phyloP scores from a whole-genome alignment of 2,797 vertebrate species.

The Sebastes itinus region DNA sequence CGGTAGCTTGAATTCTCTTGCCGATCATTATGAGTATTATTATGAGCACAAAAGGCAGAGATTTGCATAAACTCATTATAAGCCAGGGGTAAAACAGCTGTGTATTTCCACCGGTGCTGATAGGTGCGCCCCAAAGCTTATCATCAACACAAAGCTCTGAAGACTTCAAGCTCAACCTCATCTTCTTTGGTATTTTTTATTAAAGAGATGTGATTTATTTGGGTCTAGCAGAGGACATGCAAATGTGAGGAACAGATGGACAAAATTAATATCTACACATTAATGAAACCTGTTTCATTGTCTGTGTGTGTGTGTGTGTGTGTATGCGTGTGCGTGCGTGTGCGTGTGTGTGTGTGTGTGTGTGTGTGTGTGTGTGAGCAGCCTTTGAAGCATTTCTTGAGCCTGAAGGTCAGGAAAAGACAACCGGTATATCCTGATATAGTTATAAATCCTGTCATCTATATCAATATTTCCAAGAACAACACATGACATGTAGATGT shows the following conservation, averaged over 20 bases:
- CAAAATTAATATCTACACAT: neutral
- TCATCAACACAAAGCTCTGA: neutral
- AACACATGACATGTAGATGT: neutral
- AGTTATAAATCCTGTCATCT: neutral
- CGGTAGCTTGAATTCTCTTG: neutral
- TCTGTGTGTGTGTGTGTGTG: neutral
- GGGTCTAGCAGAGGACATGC: neutral
- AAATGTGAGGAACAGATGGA: constrained; percentile 8
- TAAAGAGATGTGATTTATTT: constrained; percentile 11
- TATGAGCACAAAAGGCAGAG: constrained; percentile 4
- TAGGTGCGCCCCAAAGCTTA: constrained; percentile 7
- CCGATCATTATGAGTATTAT: neutral
- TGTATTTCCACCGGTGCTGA: neutral
- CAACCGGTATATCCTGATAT: too few relatives aligned
- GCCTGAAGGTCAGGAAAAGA: neutral
- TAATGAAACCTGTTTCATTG: neutral
- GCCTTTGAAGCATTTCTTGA: neutral
- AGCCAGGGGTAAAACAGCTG: constrained; percentile 9
- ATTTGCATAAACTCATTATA: constrained; percentile 37
- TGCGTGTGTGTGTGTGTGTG: too few relatives aligned
- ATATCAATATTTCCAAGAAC: neutral
- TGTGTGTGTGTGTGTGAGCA: neutral
- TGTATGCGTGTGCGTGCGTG: too few relatives aligned
- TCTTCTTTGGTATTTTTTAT: neutral
- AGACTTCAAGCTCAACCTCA: neutral